These are phyloP conservation scores for Melieria omissa DNA, from an alignment of 2,888 invertebrate genomes.

Conservation along the genomic window DNA sequence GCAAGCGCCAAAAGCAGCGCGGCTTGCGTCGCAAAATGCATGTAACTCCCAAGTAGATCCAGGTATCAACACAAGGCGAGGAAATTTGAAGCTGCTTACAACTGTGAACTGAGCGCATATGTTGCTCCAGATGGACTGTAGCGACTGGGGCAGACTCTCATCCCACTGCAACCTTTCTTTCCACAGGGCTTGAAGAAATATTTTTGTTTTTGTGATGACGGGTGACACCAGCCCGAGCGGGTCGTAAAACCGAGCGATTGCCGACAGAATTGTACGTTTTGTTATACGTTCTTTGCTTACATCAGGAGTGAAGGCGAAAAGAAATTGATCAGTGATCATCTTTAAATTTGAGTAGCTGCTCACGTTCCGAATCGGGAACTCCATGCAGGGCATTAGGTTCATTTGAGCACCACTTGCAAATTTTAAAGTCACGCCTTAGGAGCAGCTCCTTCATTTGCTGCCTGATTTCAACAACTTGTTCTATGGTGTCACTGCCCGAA, in stretches of 20 bases:
- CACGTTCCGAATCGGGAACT: background rate
- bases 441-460: background rate
- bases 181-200: slow-evolving; percentile 35
- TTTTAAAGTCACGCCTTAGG: background rate
- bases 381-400: slow-evolving; percentile 1
- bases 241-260: slow-evolving; percentile 4
- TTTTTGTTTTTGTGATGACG: slow-evolving; percentile 18
- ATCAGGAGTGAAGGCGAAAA: background rate
- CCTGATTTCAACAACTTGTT: slow-evolving; percentile 4
- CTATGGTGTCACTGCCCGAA: background rate
- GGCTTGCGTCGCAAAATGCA: slow-evolving; percentile 41
- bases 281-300: background rate
- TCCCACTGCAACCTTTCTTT: slow-evolving; percentile 36
- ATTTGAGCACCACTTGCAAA: slow-evolving; percentile 14
- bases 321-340: background rate
- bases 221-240: background rate
- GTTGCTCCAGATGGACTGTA: slow-evolving; percentile 26
- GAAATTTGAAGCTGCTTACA: slow-evolving; percentile 19
- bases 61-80: slow-evolving; percentile 25
- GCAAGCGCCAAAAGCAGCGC: slow-evolving; percentile 32
- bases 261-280: background rate
- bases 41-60: slow-evolving; percentile 25
- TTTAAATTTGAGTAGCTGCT: background rate
- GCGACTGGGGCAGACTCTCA: slow-evolving; percentile 28
- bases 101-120: slow-evolving; percentile 3